A percentile compares a stretch with the other conserved stretches of the same genome.
These are phyloP conservation scores for Notodonta ziczac DNA, from an alignment of 2,888 invertebrate species.

Conservation along the genomic window DNA sequence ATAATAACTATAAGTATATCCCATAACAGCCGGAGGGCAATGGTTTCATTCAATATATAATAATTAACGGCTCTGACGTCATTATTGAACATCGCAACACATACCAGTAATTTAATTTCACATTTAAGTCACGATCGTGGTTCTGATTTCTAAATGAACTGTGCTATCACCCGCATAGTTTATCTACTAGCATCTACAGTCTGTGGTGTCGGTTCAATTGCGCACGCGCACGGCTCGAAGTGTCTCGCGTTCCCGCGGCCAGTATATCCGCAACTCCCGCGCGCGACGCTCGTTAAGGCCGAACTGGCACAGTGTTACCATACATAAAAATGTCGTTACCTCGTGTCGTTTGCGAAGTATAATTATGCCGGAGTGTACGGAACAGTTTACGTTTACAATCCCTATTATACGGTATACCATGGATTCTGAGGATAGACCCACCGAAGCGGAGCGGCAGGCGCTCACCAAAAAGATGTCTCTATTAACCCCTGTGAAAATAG, in stretches of 20 bases:
- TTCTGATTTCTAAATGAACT: slow-evolving; percentile 47
- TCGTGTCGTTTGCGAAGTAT: slow-evolving; percentile 59
- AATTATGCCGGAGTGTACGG: slow-evolving; percentile 80
- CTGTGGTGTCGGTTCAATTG: slow-evolving; percentile 23
- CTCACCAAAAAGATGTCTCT: slow-evolving; percentile 75
- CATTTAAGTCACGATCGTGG: slow-evolving; percentile 47
- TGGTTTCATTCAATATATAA: slow-evolving; percentile 16
- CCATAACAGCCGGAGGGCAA: slow-evolving; percentile 21
- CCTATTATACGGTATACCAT: slow-evolving; percentile 79
- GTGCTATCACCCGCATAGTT: slow-evolving; percentile 46
- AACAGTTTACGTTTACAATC: slow-evolving; percentile 74
- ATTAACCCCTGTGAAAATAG: slow-evolving; percentile 75
- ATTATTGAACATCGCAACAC: slow-evolving; percentile 33
- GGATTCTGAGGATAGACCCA: slow-evolving; percentile 70
- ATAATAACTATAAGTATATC: background rate
- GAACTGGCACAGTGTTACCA: slow-evolving; percentile 27
- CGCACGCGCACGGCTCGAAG: slow-evolving; percentile 37
- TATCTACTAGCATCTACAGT: slow-evolving; percentile 30
- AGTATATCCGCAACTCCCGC: slow-evolving; percentile 47
- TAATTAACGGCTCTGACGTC: slow-evolving; percentile 36
- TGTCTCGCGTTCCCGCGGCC: slow-evolving; percentile 26
- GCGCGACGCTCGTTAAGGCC: slow-evolving; percentile 50
- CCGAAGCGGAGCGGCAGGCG: slow-evolving; percentile 62
- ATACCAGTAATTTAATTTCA: slow-evolving; percentile 34
- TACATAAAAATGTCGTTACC: slow-evolving; percentile 59